A percentile compares a stretch with the other conserved stretches of the same genome.
Conservation (phyloP, 2,888 invertebrate genomes). For the Callosobruchus maculatus region DNA sequence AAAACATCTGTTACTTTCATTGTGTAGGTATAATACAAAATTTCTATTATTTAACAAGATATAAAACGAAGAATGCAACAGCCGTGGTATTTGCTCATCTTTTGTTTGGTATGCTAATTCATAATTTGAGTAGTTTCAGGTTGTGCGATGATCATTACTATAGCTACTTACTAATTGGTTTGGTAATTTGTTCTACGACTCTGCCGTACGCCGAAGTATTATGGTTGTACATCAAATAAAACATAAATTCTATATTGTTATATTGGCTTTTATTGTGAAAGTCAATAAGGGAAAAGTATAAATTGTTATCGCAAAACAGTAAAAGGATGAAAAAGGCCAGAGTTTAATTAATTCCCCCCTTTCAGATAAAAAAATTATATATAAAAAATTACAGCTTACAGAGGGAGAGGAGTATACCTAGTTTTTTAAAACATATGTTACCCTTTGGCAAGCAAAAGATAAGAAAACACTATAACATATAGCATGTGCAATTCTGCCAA, state of each 20-base stretch:
- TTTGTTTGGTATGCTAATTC: not conserved
- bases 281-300: not conserved
- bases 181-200: not conserved
- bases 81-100: not conserved
- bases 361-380: no score
- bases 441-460: no score
- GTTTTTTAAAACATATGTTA: no score
- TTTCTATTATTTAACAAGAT: not conserved
- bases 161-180: not conserved
- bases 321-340: no score
- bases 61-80: not conserved
- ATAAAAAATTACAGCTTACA: no score
- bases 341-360: no score
- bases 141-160: not conserved
- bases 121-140: not conserved
- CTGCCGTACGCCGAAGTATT: no score
- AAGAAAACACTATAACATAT: no score
- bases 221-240: no score
- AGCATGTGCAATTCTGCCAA: no score
- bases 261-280: not conserved
- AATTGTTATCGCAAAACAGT: no score
- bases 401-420: no score
- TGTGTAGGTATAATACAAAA: not conserved
- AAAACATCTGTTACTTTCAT: not conserved
- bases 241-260: not conserved